Conservation (phyloP, 2,888 invertebrate species). For the Caenorhabditis plicata region DNA sequence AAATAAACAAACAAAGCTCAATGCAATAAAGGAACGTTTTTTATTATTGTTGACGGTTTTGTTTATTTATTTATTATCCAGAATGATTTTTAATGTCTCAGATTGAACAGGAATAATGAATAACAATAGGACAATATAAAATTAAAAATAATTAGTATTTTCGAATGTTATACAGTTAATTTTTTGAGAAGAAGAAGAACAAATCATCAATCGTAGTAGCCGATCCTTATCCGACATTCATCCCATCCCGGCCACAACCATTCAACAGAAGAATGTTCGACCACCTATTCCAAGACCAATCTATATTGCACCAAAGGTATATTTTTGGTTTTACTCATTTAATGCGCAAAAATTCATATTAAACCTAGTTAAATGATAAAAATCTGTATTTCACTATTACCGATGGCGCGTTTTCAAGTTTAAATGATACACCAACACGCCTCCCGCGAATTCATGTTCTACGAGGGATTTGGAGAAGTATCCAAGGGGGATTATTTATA, state of each 20-base stretch:
- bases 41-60: background rate
- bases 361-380: too few relatives aligned
- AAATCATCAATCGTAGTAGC: constrained; percentile 25
- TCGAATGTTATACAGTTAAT: background rate
- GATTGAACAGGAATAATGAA: background rate
- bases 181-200: constrained; percentile 32
- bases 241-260: constrained; percentile 12
- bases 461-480: too few relatives aligned
- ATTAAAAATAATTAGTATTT: background rate
- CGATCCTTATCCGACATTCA: constrained; percentile 28
- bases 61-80: background rate
- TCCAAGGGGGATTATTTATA: too few relatives aligned
- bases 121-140: background rate
- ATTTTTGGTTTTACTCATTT: background rate
- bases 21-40: too few relatives aligned
- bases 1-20: too few relatives aligned
- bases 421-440: too few relatives aligned
- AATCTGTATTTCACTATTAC: too few relatives aligned
- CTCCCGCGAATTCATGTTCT: too few relatives aligned
- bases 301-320: constrained; percentile 22
- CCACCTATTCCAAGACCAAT: constrained; percentile 25
- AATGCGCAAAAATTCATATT: background rate
- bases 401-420: too few relatives aligned
- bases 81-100: too few relatives aligned
- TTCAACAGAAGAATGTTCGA: constrained; percentile 9